Evolutionary conservation across 1,140 invertebrate genomes (phyloP).

Genomic region (Sitodiplosis mosellana): DNA sequence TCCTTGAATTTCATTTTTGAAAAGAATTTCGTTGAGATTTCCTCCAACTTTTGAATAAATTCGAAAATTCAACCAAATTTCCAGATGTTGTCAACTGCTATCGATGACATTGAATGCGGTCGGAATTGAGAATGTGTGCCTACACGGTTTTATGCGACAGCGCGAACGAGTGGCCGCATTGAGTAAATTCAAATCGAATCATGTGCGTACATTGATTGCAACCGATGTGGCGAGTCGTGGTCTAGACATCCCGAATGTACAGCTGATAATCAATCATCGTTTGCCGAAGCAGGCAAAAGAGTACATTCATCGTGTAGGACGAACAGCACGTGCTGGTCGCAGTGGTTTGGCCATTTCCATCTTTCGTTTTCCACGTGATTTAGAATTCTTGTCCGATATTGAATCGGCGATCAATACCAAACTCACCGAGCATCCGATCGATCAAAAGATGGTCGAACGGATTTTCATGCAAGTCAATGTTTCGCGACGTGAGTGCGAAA

Average conservation of each 20-base stretch:
- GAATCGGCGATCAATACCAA: conserved; percentile 72
- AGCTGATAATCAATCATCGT: conserved; percentile 87
- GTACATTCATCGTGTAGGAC: conserved; percentile 88
- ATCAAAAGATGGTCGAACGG: conserved; percentile 23
- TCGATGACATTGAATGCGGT: conserved; percentile 73
- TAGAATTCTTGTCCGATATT: conserved; percentile 69
- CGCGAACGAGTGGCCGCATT: conserved; percentile 59
- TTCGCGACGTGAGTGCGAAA: conserved; percentile 76
- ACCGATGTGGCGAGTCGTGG: conserved; percentile 94
- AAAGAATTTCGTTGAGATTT: too few species aligned
- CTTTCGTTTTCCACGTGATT: conserved; percentile 72
- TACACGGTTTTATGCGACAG: conserved; percentile 75
- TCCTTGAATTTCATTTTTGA: not conserved
- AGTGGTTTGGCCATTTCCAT: conserved; percentile 74
- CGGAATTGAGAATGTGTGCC: conserved; percentile 68
- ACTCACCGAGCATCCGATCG: conserved; percentile 39
- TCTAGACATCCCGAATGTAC: conserved; percentile 71
- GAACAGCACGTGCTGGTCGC: conserved; percentile 84
- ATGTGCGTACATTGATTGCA: conserved; percentile 73
- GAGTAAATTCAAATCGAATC: conserved; percentile 70
- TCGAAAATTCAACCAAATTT: too few species aligned
- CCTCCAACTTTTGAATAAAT: too few species aligned
- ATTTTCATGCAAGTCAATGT: conserved; percentile 85
- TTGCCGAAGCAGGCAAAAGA: conserved; percentile 78
- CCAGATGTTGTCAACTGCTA: conserved; percentile 61